Evolutionary conservation across 2,113 vertebrate species (phyloP).

Genomic region (Rhynchopsitta pachyrhyncha): DNA sequence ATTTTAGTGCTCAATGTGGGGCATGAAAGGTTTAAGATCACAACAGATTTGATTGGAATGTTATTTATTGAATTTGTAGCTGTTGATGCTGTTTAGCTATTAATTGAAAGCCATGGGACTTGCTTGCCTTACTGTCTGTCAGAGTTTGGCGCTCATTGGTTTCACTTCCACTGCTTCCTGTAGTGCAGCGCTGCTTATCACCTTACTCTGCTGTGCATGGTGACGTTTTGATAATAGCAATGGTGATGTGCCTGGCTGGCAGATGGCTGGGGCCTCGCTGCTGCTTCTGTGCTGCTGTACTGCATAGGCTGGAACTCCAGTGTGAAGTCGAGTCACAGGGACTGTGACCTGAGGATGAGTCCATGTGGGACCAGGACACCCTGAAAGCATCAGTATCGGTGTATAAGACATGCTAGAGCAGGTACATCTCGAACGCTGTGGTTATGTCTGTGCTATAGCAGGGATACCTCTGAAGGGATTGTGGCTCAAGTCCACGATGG

Average conservation of each 20-base stretch:
- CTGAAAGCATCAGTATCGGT: neutral
- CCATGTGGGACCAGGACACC: neutral
- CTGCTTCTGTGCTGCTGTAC: neutral
- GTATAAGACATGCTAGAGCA: neutral
- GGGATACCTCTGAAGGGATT: neutral
- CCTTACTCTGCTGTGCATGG: neutral
- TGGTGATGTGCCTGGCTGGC: neutral
- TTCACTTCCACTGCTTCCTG: neutral
- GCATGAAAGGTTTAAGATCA: neutral
- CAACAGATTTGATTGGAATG: neutral
- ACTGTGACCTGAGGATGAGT: neutral
- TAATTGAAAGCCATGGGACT: neutral
- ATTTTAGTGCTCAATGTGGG: neutral
- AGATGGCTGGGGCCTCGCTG: neutral
- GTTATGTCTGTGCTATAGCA: neutral
- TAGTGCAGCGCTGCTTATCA: neutral
- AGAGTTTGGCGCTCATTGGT: neutral
- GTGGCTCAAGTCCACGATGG: neutral
- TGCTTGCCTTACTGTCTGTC: neutral
- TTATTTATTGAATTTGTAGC: neutral
- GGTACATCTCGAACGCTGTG: neutral
- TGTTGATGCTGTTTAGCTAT: neutral
- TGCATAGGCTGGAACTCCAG: neutral
- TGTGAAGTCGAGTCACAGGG: neutral
- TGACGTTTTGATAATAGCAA: neutral